Conservation (phyloP, 2,797 vertebrate genomes). For the Cyclopterus lumpus region DNA sequence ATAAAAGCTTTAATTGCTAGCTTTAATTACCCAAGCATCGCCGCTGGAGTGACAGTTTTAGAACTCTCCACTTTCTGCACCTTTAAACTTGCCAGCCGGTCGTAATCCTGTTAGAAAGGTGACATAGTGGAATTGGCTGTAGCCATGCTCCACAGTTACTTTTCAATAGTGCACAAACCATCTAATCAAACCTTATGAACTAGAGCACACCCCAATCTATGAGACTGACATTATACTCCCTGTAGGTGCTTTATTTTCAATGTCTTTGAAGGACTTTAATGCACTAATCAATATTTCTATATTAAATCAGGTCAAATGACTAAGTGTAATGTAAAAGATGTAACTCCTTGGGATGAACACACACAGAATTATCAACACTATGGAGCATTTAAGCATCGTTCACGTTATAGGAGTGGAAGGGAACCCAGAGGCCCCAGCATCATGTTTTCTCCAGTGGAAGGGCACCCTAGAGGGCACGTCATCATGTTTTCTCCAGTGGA, state of each 20-base stretch:
- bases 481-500: not conserved
- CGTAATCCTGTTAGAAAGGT: slow-evolving; percentile 68
- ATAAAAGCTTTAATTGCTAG: slow-evolving; percentile 80
- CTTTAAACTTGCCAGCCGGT: slow-evolving; percentile 71
- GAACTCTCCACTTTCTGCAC: slow-evolving; percentile 70
- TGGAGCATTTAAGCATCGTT: slow-evolving; percentile 1
- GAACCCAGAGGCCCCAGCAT: too few species aligned
- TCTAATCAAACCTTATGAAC: slow-evolving; percentile 65
- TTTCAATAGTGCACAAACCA: slow-evolving; percentile 66
- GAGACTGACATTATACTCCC: slow-evolving; percentile 25
- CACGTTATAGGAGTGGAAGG: not conserved
- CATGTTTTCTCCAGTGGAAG: too few species aligned
- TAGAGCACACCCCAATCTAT: slow-evolving; percentile 41
- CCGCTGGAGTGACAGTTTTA: slow-evolving; percentile 72
- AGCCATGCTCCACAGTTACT: slow-evolving; percentile 53
- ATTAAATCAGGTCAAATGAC: slow-evolving; percentile 3
- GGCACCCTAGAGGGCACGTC: too few species aligned
- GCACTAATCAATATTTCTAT: slow-evolving; percentile 23
- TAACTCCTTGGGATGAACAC: not conserved
- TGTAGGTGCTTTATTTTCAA: slow-evolving; percentile 17
- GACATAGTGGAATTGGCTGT: slow-evolving; percentile 70
- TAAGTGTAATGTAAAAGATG: slow-evolving; percentile 10
- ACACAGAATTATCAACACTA: not conserved
- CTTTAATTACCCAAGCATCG: slow-evolving; percentile 75
- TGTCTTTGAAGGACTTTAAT: slow-evolving; percentile 17